phyloP scores from a whole-genome alignment of 2,797 vertebrate genomes.

The Melanotaenia maccullochi region DNA sequence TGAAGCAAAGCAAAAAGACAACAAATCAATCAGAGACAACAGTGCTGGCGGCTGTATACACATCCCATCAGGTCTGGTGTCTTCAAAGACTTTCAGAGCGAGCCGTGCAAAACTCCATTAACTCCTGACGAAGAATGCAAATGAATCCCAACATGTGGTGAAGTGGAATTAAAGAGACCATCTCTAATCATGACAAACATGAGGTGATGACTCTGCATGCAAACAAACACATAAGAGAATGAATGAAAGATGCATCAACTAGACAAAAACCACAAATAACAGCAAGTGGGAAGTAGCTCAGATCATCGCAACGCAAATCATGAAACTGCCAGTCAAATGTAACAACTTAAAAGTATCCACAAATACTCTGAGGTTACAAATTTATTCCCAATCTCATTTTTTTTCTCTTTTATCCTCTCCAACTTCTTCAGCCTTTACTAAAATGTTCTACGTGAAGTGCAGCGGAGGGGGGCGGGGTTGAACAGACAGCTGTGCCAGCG shows the following conservation, averaged over 20 bases:
- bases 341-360: slow-evolving; percentile 58
- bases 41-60: slow-evolving; percentile 97
- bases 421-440: slow-evolving; percentile 52
- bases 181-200: slow-evolving; percentile 99
- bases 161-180: slow-evolving; percentile 98
- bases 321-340: slow-evolving; percentile 28
- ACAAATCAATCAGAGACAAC: slow-evolving; percentile 93
- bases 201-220: slow-evolving; percentile 78
- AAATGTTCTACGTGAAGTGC: slow-evolving; percentile 65
- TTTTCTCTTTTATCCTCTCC: slow-evolving; percentile 13
- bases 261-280: slow-evolving; percentile 51
- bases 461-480: slow-evolving; percentile 53
- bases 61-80: slow-evolving; percentile 98
- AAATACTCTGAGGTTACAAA: slow-evolving; percentile 18
- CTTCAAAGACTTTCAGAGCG: slow-evolving; percentile 99
- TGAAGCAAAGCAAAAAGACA: slow-evolving; percentile 80
- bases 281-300: slow-evolving; percentile 33
- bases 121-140: slow-evolving; percentile 99
- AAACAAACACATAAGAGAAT: slow-evolving; percentile 14
- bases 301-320: slow-evolving; percentile 9
- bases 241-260: slow-evolving; percentile 42
- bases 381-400: slow-evolving; percentile 12
- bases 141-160: slow-evolving; percentile 99
- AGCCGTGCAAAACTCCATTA: slow-evolving; percentile 98
- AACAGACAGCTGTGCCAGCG: slow-evolving; percentile 94